Evolutionary conservation across 2,888 invertebrate genomes (phyloP).

Genomic region (Plusia festucae): DNA sequence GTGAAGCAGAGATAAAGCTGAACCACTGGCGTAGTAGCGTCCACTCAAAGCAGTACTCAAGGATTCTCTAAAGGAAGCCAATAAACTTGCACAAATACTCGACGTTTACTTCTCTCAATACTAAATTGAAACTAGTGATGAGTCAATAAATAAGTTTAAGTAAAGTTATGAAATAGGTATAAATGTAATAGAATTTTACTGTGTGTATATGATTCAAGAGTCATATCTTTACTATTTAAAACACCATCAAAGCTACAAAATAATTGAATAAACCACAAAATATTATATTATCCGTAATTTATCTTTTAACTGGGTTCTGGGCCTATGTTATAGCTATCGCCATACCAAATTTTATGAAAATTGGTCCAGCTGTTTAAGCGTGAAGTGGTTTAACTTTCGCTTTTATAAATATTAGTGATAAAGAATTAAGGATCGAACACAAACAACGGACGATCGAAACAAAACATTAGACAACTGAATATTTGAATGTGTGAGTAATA

Average conservation of each 20-base stretch:
- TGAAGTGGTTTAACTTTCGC: too few species aligned
- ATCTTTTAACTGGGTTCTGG: too few species aligned
- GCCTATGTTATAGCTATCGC: too few species aligned
- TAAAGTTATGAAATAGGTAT: background rate
- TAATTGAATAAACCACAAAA: background rate
- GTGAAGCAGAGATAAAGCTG: background rate
- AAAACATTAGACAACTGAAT: too few species aligned
- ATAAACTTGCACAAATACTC: constrained; percentile 3
- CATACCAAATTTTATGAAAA: too few species aligned
- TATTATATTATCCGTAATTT: too few species aligned
- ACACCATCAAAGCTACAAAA: too few species aligned
- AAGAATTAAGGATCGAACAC: too few species aligned
- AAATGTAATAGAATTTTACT: background rate
- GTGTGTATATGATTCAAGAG: background rate
- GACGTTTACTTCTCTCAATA: background rate
- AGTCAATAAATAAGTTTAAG: background rate
- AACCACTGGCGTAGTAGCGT: background rate
- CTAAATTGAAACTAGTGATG: background rate
- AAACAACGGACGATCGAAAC: too few species aligned
- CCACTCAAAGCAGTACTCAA: background rate
- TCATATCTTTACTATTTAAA: background rate
- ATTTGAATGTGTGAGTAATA: background rate
- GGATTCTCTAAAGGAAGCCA: background rate
- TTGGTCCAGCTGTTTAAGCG: too few species aligned
- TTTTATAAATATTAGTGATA: too few species aligned